Evolutionary conservation across 1,140 invertebrate species (phyloP).

Genomic region (Neodiprion pinetum): DNA sequence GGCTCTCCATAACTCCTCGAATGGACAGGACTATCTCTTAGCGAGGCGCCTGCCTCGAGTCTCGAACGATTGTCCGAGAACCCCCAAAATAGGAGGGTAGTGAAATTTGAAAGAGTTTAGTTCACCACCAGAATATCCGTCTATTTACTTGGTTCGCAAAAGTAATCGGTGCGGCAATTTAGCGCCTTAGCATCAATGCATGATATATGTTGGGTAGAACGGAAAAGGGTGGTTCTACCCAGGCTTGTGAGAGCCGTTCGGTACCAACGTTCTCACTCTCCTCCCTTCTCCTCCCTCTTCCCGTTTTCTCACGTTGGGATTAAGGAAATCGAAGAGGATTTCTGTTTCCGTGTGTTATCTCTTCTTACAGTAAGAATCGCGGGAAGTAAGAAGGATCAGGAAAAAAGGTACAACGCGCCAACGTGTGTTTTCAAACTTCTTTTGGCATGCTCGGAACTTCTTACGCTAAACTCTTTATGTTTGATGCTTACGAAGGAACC

Average conservation of each 20-base stretch:
- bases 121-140: background rate
- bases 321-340: constrained; percentile 7
- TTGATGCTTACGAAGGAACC: too few relatives aligned
- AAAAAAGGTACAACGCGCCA: background rate
- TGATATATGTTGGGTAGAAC: background rate
- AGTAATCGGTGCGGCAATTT: background rate
- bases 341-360: background rate
- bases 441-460: background rate
- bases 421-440: background rate
- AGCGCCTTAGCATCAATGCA: background rate
- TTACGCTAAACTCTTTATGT: too few relatives aligned
- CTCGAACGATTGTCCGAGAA: too few relatives aligned
- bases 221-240: background rate
- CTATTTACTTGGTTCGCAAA: background rate
- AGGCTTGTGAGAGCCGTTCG: background rate
- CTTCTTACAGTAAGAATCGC: background rate
- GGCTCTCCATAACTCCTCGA: background rate
- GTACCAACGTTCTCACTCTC: background rate
- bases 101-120: background rate
- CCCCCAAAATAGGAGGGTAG: background rate
- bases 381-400: background rate
- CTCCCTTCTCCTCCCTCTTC: background rate
- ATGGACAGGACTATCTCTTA: background rate
- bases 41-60: background rate
- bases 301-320: background rate